These are phyloP conservation scores for Parus major DNA, from an alignment of 2,113 vertebrate species.

Conservation along the genomic window DNA sequence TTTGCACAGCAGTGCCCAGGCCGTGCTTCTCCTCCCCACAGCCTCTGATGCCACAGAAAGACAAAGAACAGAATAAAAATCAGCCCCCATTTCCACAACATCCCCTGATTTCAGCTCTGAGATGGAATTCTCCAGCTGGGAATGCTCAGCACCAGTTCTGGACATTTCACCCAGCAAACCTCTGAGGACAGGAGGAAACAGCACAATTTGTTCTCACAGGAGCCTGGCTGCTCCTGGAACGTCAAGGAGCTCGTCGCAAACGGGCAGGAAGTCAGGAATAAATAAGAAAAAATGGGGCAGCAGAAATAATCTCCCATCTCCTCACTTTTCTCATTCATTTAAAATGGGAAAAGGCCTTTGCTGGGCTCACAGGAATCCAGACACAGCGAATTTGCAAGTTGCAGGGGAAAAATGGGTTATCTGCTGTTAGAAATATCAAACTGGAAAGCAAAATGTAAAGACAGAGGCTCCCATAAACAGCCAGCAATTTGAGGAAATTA, in stretches of 20 bases:
- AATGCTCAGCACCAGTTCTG: slow-evolving; percentile 36
- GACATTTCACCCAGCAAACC: slow-evolving; percentile 54
- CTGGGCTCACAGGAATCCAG: slow-evolving; percentile 1
- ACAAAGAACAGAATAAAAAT: background rate
- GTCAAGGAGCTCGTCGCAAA: slow-evolving; percentile 67
- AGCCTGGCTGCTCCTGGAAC: slow-evolving; percentile 59
- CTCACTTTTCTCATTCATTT: slow-evolving; percentile 48
- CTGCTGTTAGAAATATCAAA: slow-evolving; percentile 31
- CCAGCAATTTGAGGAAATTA: background rate
- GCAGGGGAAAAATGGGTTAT: background rate
- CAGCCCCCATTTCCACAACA: background rate
- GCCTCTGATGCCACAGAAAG: background rate
- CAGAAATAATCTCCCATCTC: slow-evolving; percentile 58
- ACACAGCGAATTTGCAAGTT: slow-evolving; percentile 1
- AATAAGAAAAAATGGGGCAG: slow-evolving; percentile 63
- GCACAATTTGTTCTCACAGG: slow-evolving; percentile 65
- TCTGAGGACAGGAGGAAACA: slow-evolving; percentile 64
- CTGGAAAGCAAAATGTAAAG: slow-evolving; percentile 7
- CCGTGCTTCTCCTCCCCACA: background rate
- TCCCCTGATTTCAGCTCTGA: slow-evolving; percentile 27
- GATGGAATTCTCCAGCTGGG: slow-evolving; percentile 51
- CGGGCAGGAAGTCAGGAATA: slow-evolving; percentile 53
- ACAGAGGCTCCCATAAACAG: background rate
- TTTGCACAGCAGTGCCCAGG: background rate
- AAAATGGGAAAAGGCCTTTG: background rate